Evolutionary conservation across 1,140 invertebrate genomes (phyloP), one percentile per base, ranked within the genome.

Genomic region (Megathymus violae): DNA sequence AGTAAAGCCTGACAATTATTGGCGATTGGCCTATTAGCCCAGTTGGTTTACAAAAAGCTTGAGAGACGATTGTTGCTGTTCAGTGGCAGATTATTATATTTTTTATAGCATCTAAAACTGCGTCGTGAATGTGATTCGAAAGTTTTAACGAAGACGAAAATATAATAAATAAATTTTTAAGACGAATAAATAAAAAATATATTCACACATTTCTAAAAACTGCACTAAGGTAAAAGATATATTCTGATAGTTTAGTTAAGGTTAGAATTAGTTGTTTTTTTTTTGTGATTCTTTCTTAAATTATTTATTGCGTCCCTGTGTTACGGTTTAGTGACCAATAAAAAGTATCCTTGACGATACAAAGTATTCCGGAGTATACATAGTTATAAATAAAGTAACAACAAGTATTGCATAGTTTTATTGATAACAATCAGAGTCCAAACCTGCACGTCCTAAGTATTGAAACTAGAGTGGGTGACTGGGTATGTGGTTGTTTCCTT

Each of bases 131-230:
- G 82, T 89, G 80, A 89, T 89, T 76, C 66, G 69, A 74, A 77
- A 79, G 79, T 82, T 82, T 87, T 80, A 86, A 85, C 62, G 76
- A 76, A 79, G 74, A 80, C 69, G 76, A 79, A 77, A 71, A 22
- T 77, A 79, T 76, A 77, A 74, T 80, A 75, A 81, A 76, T 76
- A 76, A 70, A 54, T 74, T 71, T 74, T 71, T 80, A 81, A 80
- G 70, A 74, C 64, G 56, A 70, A 77, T 69, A 68, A 74, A 61
- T 69, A 71, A 72, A 75, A 77, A 75, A 72, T 79, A 85, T 86
- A 78, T 76, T 83, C 82, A 80, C 78, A 86, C 84, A 84, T 78
- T 85, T 85, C 80, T 87, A 85, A 85, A 78, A 72, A 81, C 80
- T 84, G 86, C 86, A 89, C 86, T 86, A 85, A 85, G 73, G 77